Percentiles rank a stretch among this genome's conserved stretches.
These are phyloP conservation scores for Hipparchia semele DNA, from an alignment of 2,888 invertebrate genomes.

Conservation along the genomic window DNA sequence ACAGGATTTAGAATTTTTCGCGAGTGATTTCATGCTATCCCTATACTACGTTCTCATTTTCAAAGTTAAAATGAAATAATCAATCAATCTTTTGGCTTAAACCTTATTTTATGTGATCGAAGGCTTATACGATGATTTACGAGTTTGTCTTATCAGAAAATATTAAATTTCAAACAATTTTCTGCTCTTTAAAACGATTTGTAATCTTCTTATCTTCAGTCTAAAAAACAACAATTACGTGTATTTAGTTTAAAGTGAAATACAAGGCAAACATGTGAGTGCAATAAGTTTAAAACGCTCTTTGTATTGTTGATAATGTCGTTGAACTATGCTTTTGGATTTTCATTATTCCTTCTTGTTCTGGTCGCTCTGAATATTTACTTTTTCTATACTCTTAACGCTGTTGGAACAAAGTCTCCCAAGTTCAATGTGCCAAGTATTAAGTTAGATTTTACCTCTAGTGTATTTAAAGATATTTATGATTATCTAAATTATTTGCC, in stretches of 20 bases:
- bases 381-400: constrained; percentile 71
- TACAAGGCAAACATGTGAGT: constrained; percentile 16
- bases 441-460: constrained; percentile 57
- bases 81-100: too few species aligned
- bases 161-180: too few species aligned
- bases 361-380: constrained; percentile 72
- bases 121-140: too few species aligned
- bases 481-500: constrained; percentile 71
- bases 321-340: constrained; percentile 74
- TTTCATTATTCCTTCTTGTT: constrained; percentile 68
- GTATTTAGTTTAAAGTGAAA: neutral
- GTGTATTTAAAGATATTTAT: constrained; percentile 65
- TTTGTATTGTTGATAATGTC: constrained; percentile 54
- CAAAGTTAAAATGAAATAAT: too few species aligned
- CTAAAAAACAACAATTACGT: neutral
- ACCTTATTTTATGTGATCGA: too few species aligned
- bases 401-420: constrained; percentile 52
- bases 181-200: neutral
- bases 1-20: too few species aligned
- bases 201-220: neutral
- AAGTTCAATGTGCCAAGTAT: constrained; percentile 55
- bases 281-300: neutral
- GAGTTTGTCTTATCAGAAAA: too few species aligned
- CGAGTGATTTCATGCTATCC: too few species aligned
- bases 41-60: too few species aligned